phyloP scores from a whole-genome alignment of 2,888 invertebrate species.

The Conus canariensis region DNA sequence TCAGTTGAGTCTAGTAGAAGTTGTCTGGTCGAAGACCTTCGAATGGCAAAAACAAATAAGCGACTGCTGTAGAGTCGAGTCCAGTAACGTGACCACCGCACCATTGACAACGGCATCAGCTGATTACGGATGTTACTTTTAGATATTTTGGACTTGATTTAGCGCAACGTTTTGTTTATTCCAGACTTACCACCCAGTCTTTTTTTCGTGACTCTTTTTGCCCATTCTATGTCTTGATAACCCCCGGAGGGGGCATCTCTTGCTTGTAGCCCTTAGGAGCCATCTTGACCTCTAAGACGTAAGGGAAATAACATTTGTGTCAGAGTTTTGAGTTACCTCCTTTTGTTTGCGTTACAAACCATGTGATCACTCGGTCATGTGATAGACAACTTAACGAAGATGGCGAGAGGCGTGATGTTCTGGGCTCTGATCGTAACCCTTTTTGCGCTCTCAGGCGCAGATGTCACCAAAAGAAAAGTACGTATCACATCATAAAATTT shows the following conservation, averaged over 20 bases:
- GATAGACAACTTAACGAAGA: slow-evolving; percentile 32
- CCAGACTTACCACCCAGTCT: slow-evolving; percentile 50
- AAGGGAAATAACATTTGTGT: background rate
- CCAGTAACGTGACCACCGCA: too few relatives aligned
- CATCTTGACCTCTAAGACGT: slow-evolving; percentile 44
- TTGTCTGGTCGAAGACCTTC: too few relatives aligned
- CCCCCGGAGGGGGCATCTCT: slow-evolving; percentile 96
- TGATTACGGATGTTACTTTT: too few relatives aligned
- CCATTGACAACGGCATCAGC: too few relatives aligned
- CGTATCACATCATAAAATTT: background rate
- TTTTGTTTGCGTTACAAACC: background rate
- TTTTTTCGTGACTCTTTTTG: slow-evolving; percentile 73
- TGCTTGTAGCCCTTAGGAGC: slow-evolving; percentile 82
- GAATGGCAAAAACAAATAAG: too few relatives aligned
- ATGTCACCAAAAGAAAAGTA: slow-evolving; percentile 40
- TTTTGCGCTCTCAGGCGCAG: slow-evolving; percentile 28
- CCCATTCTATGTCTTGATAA: slow-evolving; percentile 86
- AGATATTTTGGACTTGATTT: too few relatives aligned
- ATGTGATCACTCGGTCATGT: slow-evolving; percentile 44
- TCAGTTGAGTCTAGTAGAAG: too few relatives aligned
- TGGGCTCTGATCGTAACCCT: background rate
- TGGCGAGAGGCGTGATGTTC: background rate
- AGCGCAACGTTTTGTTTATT: too few relatives aligned
- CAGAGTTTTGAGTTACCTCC: background rate
- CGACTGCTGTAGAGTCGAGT: too few relatives aligned